These are phyloP conservation scores for Lasioglossum pauxillum DNA, from an alignment of 2,888 invertebrate species.

Conservation along the genomic window DNA sequence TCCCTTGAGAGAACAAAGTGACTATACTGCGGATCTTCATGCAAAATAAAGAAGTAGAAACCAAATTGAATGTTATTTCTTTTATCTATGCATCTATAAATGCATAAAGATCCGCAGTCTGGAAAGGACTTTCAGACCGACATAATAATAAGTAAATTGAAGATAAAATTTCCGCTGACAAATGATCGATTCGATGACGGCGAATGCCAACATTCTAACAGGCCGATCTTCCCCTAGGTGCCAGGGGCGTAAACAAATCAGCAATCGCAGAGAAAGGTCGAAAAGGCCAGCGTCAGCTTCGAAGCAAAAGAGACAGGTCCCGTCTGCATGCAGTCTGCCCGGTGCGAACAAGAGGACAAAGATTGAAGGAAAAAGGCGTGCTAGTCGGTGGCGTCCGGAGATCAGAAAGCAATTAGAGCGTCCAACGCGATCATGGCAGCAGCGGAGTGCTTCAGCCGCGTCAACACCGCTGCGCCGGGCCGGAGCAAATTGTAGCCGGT, in stretches of 20 bases:
- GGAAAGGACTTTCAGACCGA: too few relatives aligned
- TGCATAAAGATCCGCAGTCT: too few relatives aligned
- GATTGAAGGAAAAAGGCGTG: conserved; percentile 10
- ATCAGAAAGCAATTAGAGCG: conserved; percentile 58
- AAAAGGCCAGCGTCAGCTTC: neutral
- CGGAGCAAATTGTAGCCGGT: conserved; percentile 55
- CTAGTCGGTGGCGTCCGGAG: conserved; percentile 17
- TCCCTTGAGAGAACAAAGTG: too few relatives aligned
- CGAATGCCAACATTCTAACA: neutral
- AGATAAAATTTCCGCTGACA: too few relatives aligned
- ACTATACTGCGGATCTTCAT: too few relatives aligned
- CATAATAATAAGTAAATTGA: too few relatives aligned
- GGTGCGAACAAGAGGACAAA: neutral
- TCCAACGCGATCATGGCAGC: conserved; percentile 42
- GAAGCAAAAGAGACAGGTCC: neutral
- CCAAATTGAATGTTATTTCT: too few relatives aligned
- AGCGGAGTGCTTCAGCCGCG: conserved; percentile 47
- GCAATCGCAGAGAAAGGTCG: neutral
- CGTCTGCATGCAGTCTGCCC: neutral
- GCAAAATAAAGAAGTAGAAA: too few relatives aligned
- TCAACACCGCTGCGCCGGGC: conserved; percentile 40
- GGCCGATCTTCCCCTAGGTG: neutral
- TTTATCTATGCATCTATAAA: too few relatives aligned
- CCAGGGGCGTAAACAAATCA: neutral
- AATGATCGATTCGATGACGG: too few relatives aligned